Percentiles rank a stretch among this genome's conserved stretches.
Conservation (phyloP, 2,888 invertebrate species). For the Apamea anceps region DNA sequence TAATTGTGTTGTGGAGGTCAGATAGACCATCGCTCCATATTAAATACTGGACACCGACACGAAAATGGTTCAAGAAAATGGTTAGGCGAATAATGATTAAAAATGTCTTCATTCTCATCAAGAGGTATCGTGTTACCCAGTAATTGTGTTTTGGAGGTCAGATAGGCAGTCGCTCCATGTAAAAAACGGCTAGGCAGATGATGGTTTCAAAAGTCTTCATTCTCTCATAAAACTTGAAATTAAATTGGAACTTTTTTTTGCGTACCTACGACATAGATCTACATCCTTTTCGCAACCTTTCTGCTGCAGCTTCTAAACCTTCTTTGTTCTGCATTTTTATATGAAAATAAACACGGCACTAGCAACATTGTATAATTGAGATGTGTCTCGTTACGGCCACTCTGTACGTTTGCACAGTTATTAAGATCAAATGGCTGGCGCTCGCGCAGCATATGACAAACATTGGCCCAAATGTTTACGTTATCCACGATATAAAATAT, state of each 20-base stretch:
- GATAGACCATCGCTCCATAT: too few species aligned
- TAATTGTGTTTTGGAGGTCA: background rate
- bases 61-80: too few species aligned
- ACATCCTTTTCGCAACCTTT: background rate
- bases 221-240: background rate
- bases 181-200: background rate
- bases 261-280: too few species aligned
- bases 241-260: background rate
- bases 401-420: constrained; percentile 77
- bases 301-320: constrained; percentile 22
- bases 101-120: background rate
- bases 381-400: constrained; percentile 76
- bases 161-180: background rate
- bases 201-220: background rate
- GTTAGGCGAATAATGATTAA: too few species aligned
- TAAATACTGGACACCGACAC: too few species aligned
- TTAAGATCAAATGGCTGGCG: constrained; percentile 80
- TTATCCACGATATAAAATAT: constrained; percentile 75
- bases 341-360: constrained; percentile 61
- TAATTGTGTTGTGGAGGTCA: background rate
- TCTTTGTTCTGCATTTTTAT: constrained; percentile 56
- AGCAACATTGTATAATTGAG: constrained; percentile 71
- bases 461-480: constrained; percentile 78
- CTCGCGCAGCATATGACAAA: constrained; percentile 65
- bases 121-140: too few species aligned